These are phyloP conservation scores for Lithobates pipiens DNA, from an alignment of 2,797 vertebrate species.

Conservation along the genomic window DNA sequence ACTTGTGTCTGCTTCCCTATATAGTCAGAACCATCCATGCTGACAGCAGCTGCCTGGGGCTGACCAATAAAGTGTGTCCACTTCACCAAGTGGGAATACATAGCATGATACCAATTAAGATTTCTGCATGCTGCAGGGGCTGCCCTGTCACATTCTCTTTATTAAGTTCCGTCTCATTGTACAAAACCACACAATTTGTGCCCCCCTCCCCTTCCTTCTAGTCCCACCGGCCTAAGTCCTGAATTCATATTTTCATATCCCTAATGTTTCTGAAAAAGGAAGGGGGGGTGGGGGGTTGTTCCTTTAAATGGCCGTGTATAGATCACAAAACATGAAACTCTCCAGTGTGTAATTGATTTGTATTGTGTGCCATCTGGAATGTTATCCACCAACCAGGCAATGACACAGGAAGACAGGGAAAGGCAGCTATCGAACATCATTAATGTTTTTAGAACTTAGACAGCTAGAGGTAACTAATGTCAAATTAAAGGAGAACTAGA, in stretches of 20 bases:
- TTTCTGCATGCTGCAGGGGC: slow-evolving; percentile 58
- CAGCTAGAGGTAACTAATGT: too few species aligned
- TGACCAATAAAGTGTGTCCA: slow-evolving; percentile 60
- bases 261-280: slow-evolving; percentile 44
- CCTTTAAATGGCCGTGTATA: slow-evolving; percentile 35
- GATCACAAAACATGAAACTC: slow-evolving; percentile 45
- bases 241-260: slow-evolving; percentile 39
- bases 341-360: slow-evolving; percentile 54
- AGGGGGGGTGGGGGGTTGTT: slow-evolving; percentile 10
- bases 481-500: too few species aligned
- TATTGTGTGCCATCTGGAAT: slow-evolving; percentile 55
- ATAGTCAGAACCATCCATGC: slow-evolving; percentile 34
- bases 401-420: slow-evolving; percentile 12
- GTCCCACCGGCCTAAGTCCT: slow-evolving; percentile 51
- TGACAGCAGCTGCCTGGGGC: slow-evolving; percentile 56
- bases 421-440: too few species aligned
- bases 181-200: slow-evolving; percentile 38
- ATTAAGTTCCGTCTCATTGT: slow-evolving; percentile 56
- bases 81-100: slow-evolving; percentile 54
- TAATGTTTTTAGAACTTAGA: too few species aligned
- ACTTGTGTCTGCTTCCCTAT: slow-evolving; percentile 42
- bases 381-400: slow-evolving; percentile 31
- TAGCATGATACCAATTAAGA: slow-evolving; percentile 61
- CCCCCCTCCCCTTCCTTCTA: slow-evolving; percentile 13
- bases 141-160: slow-evolving; percentile 55